Evolutionary conservation across 2,888 invertebrate species (phyloP).

Genomic region (Quadroppia sp.): DNA sequence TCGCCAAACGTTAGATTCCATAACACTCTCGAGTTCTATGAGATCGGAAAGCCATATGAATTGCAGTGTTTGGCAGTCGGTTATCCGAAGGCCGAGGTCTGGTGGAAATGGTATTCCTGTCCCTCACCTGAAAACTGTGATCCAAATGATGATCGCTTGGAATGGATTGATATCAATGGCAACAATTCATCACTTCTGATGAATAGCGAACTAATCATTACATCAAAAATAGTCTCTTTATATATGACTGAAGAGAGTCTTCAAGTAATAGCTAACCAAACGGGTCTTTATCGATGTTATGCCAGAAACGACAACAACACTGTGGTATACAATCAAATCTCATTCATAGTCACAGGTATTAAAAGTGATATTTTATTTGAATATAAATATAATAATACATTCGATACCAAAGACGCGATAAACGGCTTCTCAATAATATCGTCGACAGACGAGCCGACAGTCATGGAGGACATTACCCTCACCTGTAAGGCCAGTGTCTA

Average conservation of each 20-base stretch:
- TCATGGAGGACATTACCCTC: slow-evolving; percentile 59
- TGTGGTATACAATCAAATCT: slow-evolving; percentile 45
- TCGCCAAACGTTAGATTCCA: slow-evolving; percentile 40
- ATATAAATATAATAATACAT: not conserved
- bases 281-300: slow-evolving; percentile 52
- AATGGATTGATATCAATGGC: slow-evolving; percentile 28
- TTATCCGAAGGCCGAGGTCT: slow-evolving; percentile 60
- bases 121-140: slow-evolving; percentile 44
- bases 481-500: slow-evolving; percentile 61
- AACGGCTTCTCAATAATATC: slow-evolving; percentile 54
- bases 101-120: slow-evolving; percentile 54
- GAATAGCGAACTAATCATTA: slow-evolving; percentile 2
- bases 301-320: slow-evolving; percentile 53
- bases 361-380: not conserved
- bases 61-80: slow-evolving; percentile 59
- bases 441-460: slow-evolving; percentile 52
- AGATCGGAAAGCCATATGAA: slow-evolving; percentile 47
- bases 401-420: slow-evolving; percentile 53
- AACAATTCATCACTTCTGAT: not conserved
- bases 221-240: not conserved
- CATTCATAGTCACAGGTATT: slow-evolving; percentile 53
- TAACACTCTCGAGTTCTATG: slow-evolving; percentile 41
- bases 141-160: slow-evolving; percentile 5
- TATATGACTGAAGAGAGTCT: slow-evolving; percentile 39
- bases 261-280: slow-evolving; percentile 46